Conservation (phyloP, 2,113 vertebrate genomes). For the Orientallactaga bullata region DNA sequence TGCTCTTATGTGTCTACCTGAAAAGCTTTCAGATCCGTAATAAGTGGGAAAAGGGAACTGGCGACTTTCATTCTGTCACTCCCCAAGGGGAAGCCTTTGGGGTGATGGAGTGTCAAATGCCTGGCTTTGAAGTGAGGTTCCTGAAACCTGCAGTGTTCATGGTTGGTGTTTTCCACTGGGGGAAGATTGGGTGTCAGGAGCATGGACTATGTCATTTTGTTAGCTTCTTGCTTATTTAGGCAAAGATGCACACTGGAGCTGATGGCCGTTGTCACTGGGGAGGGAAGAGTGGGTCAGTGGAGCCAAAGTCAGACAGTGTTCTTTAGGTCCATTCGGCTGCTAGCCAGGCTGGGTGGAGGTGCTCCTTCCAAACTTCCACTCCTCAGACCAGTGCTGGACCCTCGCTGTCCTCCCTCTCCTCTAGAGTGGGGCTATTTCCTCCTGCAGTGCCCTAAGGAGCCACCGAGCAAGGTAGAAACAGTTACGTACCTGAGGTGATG, state of each 20-base stretch:
- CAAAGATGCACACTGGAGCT: not conserved
- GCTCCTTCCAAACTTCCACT: too few species aligned
- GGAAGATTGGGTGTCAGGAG: not conserved
- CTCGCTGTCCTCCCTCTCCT: too few species aligned
- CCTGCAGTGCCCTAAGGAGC: too few species aligned
- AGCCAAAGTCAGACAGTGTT: not conserved
- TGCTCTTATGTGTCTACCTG: not conserved
- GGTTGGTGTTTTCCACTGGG: not conserved
- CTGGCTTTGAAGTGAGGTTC: not conserved
- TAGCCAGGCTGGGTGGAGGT: too few species aligned
- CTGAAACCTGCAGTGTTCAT: not conserved
- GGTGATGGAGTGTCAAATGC: not conserved
- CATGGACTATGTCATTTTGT: not conserved
- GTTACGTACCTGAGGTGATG: not conserved
- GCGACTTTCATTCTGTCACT: not conserved
- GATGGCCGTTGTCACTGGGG: not conserved
- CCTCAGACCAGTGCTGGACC: too few species aligned
- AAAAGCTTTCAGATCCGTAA: conserved; percentile 22
- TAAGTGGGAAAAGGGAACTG: not conserved
- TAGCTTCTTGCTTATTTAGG: not conserved
- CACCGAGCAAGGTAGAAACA: too few species aligned
- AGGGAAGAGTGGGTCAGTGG: not conserved
- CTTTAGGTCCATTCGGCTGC: too few species aligned
- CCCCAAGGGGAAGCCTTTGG: not conserved
- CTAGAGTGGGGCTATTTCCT: too few species aligned